A percentile compares a stretch with the other conserved stretches of the same genome.
phyloP scores from a whole-genome alignment of 2,113 vertebrate genomes.

The Brachypodius melanocephalos region DNA sequence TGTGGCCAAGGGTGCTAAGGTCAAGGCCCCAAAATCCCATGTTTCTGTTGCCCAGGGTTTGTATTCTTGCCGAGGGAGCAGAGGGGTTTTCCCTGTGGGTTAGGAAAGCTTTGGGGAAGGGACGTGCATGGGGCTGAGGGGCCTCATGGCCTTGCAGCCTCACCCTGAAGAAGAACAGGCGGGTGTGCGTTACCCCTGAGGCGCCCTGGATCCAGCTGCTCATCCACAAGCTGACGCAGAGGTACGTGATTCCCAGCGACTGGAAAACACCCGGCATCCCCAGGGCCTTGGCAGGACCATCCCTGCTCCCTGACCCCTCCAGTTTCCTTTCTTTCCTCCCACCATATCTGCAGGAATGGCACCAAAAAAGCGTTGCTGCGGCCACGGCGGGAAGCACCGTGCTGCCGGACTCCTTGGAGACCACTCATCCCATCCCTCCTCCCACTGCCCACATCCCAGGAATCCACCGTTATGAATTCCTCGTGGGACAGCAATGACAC shows the following conservation, averaged over 20 bases:
- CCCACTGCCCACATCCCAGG: fast-evolving
- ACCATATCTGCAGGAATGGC: neutral
- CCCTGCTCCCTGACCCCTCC: fast-evolving
- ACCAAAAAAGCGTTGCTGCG: fast-evolving
- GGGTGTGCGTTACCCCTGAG: conserved; percentile 3
- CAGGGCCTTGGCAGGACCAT: fast-evolving
- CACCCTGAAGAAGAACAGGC: conserved; percentile 42
- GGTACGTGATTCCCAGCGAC: fast-evolving
- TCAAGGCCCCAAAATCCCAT: fast-evolving
- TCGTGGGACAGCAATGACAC: neutral
- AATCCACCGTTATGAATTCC: fast-evolving
- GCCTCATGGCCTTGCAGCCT: neutral
- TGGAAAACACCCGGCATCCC: fast-evolving
- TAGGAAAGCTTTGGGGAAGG: neutral
- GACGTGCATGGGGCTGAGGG: fast-evolving
- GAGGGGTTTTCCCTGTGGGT: neutral
- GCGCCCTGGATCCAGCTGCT: conserved; percentile 58
- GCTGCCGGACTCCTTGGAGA: neutral
- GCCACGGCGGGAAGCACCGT: neutral
- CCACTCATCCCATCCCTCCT: fast-evolving
- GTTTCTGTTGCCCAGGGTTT: fast-evolving
- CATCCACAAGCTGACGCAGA: conserved; percentile 18
- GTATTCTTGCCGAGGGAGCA: fast-evolving
- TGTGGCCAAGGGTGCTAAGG: fast-evolving
- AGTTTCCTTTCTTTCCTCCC: neutral